Conservation (phyloP, 2,888 invertebrate species). For the Macrosoma leucophasiata region DNA sequence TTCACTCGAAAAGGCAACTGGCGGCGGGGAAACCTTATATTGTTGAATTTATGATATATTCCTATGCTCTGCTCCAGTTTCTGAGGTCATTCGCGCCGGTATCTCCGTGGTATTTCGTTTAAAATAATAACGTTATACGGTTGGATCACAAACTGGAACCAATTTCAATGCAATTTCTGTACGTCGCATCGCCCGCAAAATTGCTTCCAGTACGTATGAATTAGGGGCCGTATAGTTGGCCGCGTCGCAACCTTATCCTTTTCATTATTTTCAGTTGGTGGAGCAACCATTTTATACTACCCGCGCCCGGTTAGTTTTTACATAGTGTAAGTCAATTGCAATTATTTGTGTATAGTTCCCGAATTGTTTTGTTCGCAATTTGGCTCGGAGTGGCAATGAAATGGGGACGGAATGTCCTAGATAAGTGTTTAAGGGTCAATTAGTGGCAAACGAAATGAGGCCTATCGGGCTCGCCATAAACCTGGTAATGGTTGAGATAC, state of each 20-base stretch:
- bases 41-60: slow-evolving; percentile 67
- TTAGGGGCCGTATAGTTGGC: slow-evolving; percentile 7
- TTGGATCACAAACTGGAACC: slow-evolving; percentile 35
- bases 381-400: slow-evolving; percentile 43
- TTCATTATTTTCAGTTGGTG: slow-evolving; percentile 5
- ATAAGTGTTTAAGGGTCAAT: slow-evolving; percentile 64
- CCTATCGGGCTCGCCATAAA: slow-evolving; percentile 45
- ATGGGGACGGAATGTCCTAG: slow-evolving; percentile 47
- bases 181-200: slow-evolving; percentile 32
- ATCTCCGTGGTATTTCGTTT: slow-evolving; percentile 51
- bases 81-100: slow-evolving; percentile 51
- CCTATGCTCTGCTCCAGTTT: slow-evolving; percentile 51
- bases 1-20: slow-evolving; percentile 69
- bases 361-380: slow-evolving; percentile 42
- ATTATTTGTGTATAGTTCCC: slow-evolving; percentile 41
- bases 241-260: slow-evolving; percentile 1
- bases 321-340: slow-evolving; percentile 30
- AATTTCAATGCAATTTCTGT: slow-evolving; percentile 38
- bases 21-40: slow-evolving; percentile 64
- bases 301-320: too few species aligned
- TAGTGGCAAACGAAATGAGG: slow-evolving; percentile 55
- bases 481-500: slow-evolving; percentile 48
- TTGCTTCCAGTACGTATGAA: slow-evolving; percentile 25
- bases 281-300: too few species aligned
- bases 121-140: slow-evolving; percentile 51